Evolutionary conservation across 2,797 vertebrate genomes (phyloP), one percentile per base, ranked within the genome.

Genomic region (Falco peregrinus): DNA sequence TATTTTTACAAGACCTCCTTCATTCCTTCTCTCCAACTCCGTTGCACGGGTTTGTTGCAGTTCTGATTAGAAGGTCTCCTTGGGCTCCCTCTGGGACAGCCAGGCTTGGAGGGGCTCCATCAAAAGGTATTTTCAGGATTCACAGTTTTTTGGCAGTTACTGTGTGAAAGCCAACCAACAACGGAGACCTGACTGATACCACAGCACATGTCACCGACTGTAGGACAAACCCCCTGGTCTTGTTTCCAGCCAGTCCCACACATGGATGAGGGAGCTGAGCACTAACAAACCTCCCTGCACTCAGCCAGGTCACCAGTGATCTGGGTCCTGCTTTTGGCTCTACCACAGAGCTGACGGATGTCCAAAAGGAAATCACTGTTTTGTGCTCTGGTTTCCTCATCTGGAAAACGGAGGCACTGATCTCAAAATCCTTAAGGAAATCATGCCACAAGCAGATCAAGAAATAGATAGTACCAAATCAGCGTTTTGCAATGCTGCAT

Each of bases 361-460:
- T 65, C 68, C 87, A 53, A 39, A 90, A 77, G 76, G 47, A 87
- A 95, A 80, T 51, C 76, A 11, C 39, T 19, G n/a, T 69, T 79
- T 63, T 19, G 2, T 0, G 6, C n/a, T 81, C 70, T 21, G 54
- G 45, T 73, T 84, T 95, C 74, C 73, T 87, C 90, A 70, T 81
- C 79, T 88, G 73, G 48, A 88, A 92, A 92, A 90, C 0, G 4
- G 35, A 54, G 68, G 64, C 67, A 16, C 41, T 8, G 6, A 26
- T 73, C 82, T 90, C 63, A 81, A 76, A 86, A 25, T 90, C 90
- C 77, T 88, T 48, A 18, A 90, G 83, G 87, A 95, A 96, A 91
- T 37, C 51, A 41, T 37, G 83, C 91, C 80, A 93, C 69, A 47
- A 96, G 93, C 85, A 94, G 87, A 75, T 76, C 35, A 61, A 91